Evolutionary conservation across 2,797 vertebrate genomes (phyloP).

Genomic region (Merluccius polli): DNA sequence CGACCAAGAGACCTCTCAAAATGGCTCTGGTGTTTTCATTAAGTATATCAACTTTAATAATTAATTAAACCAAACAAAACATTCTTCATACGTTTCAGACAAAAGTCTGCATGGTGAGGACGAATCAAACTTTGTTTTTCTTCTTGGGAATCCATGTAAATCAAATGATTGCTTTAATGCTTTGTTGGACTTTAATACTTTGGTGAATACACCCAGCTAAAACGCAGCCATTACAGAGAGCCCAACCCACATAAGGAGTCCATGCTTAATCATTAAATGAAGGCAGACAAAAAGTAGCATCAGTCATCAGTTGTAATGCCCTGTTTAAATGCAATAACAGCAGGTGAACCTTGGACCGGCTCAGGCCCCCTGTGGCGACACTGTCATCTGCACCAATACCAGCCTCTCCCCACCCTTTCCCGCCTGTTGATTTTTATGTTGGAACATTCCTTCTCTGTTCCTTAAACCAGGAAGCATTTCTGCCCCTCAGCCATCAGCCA

Average conservation of each 20-base stretch:
- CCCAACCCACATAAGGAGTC: conserved; percentile 6
- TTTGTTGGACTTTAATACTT: neutral
- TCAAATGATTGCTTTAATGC: neutral
- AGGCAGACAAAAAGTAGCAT: conserved; percentile 19
- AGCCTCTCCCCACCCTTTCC: conserved; percentile 6
- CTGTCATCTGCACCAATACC: conserved; percentile 11
- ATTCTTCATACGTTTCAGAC: neutral
- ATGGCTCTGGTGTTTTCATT: neutral
- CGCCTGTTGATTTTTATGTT: conserved; percentile 44
- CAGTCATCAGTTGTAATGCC: conserved; percentile 24
- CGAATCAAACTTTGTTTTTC: neutral
- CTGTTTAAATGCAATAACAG: conserved; percentile 32
- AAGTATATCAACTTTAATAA: neutral
- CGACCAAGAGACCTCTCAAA: no score
- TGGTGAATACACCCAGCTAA: neutral
- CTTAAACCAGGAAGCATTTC: neutral
- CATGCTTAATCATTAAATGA: conserved; percentile 20
- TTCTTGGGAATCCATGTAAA: neutral
- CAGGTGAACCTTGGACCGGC: conserved; percentile 22
- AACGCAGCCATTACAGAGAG: conserved; percentile 6
- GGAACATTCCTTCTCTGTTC: conserved; percentile 20
- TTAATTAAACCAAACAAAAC: neutral
- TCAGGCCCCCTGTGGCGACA: neutral
- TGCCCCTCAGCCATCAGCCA: neutral
- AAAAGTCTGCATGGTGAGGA: neutral